phyloP scores from a whole-genome alignment of 2,797 vertebrate species.

The Falco naumanni region DNA sequence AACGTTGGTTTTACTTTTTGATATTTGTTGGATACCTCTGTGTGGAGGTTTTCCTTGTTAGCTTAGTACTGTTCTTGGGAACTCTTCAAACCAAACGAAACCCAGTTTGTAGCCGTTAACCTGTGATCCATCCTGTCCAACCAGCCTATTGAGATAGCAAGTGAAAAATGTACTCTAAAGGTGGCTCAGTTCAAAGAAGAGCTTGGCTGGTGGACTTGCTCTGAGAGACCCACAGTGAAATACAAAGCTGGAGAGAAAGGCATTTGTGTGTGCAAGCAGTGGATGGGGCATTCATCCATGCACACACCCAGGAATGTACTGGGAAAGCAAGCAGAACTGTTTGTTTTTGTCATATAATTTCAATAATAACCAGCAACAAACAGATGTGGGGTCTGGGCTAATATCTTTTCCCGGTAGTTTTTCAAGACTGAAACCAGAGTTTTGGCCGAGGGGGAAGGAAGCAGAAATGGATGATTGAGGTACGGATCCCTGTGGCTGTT shows the following conservation, averaged over 20 bases:
- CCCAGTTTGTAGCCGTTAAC: not conserved
- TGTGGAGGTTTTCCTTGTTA: not conserved
- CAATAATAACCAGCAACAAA: not conserved
- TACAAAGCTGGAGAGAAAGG: not conserved
- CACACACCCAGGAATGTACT: not conserved
- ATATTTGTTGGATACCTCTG: not conserved
- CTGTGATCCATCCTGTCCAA: not conserved
- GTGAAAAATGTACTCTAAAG: not conserved
- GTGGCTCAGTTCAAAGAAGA: not conserved
- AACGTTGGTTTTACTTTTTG: not conserved
- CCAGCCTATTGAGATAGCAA: not conserved
- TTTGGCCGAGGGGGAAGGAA: not conserved
- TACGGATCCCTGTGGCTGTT: not conserved
- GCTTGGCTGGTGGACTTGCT: not conserved
- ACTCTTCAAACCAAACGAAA: not conserved
- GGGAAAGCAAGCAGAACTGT: slow-evolving; percentile 5
- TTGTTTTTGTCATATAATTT: not conserved
- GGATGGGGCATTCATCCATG: not conserved
- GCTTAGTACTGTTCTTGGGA: not conserved
- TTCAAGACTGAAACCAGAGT: not conserved
- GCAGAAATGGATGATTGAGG: not conserved
- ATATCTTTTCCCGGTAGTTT: not conserved
- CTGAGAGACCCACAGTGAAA: not conserved
- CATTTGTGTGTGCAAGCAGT: not conserved
- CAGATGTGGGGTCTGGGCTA: not conserved